These are phyloP conservation scores for Actenoides hombroni DNA, from an alignment of 2,113 vertebrate genomes.

Conservation along the genomic window DNA sequence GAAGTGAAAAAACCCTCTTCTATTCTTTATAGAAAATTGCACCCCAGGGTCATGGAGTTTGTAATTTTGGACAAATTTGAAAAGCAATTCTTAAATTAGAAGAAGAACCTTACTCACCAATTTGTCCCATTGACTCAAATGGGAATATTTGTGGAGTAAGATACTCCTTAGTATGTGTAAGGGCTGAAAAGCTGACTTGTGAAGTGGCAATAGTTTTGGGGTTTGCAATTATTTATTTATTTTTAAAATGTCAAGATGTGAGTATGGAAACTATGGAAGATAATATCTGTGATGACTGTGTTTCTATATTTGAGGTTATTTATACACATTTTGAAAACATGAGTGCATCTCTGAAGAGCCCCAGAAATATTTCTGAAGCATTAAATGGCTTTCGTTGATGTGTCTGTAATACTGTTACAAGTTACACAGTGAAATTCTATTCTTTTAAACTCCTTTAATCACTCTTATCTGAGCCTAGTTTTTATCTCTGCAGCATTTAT, in stretches of 20 bases:
- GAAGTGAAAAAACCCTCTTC: neutral
- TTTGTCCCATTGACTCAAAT: neutral
- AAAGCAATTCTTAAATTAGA: neutral
- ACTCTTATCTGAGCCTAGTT: neutral
- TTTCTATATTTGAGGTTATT: neutral
- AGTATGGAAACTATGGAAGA: neutral
- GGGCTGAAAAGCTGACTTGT: neutral
- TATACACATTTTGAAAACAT: neutral
- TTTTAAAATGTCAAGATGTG: neutral
- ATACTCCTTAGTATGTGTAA: neutral
- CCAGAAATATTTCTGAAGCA: neutral
- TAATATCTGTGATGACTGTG: neutral
- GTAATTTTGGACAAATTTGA: neutral
- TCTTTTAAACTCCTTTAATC: conserved; percentile 23
- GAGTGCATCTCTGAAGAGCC: neutral
- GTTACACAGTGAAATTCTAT: neutral
- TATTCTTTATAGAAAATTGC: neutral
- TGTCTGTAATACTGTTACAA: neutral
- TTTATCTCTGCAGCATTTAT: conserved; percentile 34
- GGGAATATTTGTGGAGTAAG: conserved; percentile 32
- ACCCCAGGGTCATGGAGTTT: neutral
- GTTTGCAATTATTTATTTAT: neutral
- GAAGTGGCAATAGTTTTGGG: neutral
- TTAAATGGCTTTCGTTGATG: neutral
- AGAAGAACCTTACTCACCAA: conserved; percentile 19